Evolutionary conservation across 2,888 invertebrate species (phyloP).

Genomic region (Conus canariensis): DNA sequence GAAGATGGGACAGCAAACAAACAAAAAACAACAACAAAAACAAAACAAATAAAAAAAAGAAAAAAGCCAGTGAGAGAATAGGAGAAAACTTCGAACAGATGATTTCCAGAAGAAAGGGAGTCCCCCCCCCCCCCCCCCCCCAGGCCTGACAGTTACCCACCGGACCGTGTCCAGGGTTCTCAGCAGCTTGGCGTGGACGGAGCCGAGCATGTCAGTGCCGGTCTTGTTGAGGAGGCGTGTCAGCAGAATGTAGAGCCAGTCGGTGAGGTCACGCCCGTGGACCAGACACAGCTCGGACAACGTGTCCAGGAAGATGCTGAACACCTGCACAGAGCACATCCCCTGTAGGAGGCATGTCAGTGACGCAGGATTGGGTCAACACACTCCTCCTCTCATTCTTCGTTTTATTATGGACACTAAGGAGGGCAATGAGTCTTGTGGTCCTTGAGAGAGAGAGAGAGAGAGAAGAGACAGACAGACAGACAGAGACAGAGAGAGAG

Average conservation of each 20-base stretch:
- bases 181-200: slow-evolving; percentile 91
- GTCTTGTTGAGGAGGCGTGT: slow-evolving; percentile 92
- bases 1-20: no score
- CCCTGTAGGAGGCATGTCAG: no score
- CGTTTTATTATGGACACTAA: neutral
- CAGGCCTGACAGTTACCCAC: slow-evolving; percentile 52
- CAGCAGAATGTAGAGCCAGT: slow-evolving; percentile 95
- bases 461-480: no score
- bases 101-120: no score
- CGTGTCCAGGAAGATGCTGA: slow-evolving; percentile 95
- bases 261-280: slow-evolving; percentile 92
- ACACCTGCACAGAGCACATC: slow-evolving; percentile 82
- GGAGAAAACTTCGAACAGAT: no score
- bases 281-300: slow-evolving; percentile 92
- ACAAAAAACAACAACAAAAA: no score
- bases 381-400: neutral
- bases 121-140: no score
- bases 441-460: no score
- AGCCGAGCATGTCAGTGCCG: slow-evolving; percentile 93
- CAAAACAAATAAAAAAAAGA: no score
- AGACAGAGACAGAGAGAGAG: no score
- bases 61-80: no score
- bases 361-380: neutral
- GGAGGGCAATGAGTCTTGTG: no score
- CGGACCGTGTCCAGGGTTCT: slow-evolving; percentile 76